These are phyloP conservation scores for Cryptocephalus moraei DNA, from an alignment of 2,888 invertebrate genomes.

Conservation along the genomic window DNA sequence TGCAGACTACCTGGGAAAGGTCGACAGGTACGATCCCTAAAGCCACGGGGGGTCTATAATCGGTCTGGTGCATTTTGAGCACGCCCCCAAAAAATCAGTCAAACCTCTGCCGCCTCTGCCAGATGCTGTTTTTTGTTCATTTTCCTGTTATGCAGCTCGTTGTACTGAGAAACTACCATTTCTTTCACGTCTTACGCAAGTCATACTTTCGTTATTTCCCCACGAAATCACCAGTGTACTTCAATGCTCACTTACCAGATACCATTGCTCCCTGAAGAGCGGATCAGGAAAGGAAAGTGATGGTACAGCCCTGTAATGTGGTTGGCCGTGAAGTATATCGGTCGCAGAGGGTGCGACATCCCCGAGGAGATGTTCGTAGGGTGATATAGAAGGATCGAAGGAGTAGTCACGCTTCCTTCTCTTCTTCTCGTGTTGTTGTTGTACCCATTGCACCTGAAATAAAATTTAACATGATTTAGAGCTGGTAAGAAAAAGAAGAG, in stretches of 20 bases:
- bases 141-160: too few relatives aligned
- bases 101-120: too few relatives aligned
- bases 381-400: slow-evolving; percentile 42
- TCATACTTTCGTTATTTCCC: too few relatives aligned
- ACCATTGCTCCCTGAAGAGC: slow-evolving; percentile 93
- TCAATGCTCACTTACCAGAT: slow-evolving; percentile 69
- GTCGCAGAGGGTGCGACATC: slow-evolving; percentile 39
- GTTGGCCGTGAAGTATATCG: slow-evolving; percentile 28
- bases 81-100: too few relatives aligned
- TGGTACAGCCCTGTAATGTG: slow-evolving; percentile 36
- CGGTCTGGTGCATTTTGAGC: too few relatives aligned
- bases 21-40: too few relatives aligned
- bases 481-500: too few relatives aligned
- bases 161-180: too few relatives aligned
- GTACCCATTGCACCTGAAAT: slow-evolving; percentile 79
- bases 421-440: slow-evolving; percentile 84
- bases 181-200: too few relatives aligned
- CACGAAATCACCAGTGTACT: not conserved
- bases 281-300: slow-evolving; percentile 70
- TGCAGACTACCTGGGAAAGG: too few relatives aligned
- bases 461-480: slow-evolving; percentile 5
- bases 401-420: slow-evolving; percentile 81
- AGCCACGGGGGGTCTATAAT: too few relatives aligned
- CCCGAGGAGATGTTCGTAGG: slow-evolving; percentile 38
- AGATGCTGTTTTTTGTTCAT: too few relatives aligned